Evolutionary conservation across 35 echinoderm and acorn worm genomes (phyloP), one percentile per base, ranked within the genome.

Genomic region (Apostichopus californicus): DNA sequence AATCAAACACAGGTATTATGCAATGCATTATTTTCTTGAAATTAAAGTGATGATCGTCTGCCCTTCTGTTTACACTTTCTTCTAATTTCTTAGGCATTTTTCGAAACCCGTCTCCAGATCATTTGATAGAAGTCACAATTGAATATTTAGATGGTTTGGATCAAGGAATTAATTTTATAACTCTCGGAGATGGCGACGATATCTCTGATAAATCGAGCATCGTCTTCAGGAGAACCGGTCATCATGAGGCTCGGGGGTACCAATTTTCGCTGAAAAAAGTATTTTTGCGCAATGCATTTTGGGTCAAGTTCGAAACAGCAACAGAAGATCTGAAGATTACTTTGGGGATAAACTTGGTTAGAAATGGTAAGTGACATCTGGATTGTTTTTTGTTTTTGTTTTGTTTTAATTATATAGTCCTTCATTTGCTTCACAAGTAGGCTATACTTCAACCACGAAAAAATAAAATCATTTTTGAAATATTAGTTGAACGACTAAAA

Each of bases 221-320:
- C 22, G 9, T 85, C n/a, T 85, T 85, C 55, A 57, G 13, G 15
- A 85, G 81, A 58, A 58, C 81, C 20, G 81, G 81, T n/a, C 81
- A 85, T 59, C 17, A 85, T 58, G 8, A 56, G 13, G 15, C 6
- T 9, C 8, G 20, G 20, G 81, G 54, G 22, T 58, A 85, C 71
- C 14, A 18, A n/a, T 75, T 75, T 75, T 75, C 14, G 71, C n/a
- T 75, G 71, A 20, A 6, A 20, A 75, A 14, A 75, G 2, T 75
- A 18, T 75, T 75, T 75, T 18, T 75, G 17, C 15, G 71, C 6
- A 75, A 75, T 85, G 55, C 55, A 85, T 60, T 85, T 17, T 85
- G 81, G 81, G 17, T 85, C 13, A 75, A 6, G 21, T 75, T 75
- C 71, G 71, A 75, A 22, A 22, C 71, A 22, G 7, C 71, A 18